Evolutionary conservation across 2,797 vertebrate genomes (phyloP).

Genomic region (Valencia hispanica): DNA sequence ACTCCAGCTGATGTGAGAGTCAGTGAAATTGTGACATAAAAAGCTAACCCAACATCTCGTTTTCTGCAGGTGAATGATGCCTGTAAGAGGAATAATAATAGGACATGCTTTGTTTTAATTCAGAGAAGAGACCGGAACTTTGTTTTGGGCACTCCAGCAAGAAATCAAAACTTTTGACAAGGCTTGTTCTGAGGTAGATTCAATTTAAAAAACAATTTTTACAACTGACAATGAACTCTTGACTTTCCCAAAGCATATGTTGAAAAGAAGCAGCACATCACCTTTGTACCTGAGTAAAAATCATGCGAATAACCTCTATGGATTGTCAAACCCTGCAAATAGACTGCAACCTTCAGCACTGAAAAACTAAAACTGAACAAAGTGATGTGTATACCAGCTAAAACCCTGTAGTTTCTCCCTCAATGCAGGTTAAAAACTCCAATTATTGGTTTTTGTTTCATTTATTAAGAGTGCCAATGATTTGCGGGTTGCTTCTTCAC

Average conservation of each 20-base stretch:
- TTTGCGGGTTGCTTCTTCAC: too few relatives aligned
- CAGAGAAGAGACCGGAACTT: background rate
- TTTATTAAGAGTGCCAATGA: too few relatives aligned
- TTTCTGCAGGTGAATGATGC: constrained; percentile 20
- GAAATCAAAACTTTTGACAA: constrained; percentile 2
- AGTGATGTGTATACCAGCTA: constrained; percentile 23
- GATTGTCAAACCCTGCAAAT: constrained; percentile 53
- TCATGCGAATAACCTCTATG: constrained; percentile 33
- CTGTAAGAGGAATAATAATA: background rate
- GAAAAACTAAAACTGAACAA: constrained; percentile 38
- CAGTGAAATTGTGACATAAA: constrained; percentile 27
- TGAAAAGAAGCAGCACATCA: background rate
- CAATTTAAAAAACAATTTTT: background rate
- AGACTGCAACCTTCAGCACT: constrained; percentile 46
- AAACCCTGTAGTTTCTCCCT: too few relatives aligned
- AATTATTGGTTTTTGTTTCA: too few relatives aligned
- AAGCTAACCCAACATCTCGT: constrained; percentile 24
- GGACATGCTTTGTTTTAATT: constrained; percentile 10
- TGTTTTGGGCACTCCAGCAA: background rate
- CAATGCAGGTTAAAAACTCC: too few relatives aligned
- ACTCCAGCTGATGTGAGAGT: constrained; percentile 36
- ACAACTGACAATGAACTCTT: background rate
- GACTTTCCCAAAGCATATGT: background rate
- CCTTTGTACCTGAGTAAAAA: constrained; percentile 19
- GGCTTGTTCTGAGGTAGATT: background rate